Percentiles rank a stretch among this genome's conserved stretches.
Conservation (phyloP, 2,888 invertebrate species). For the Bembecia ichneumoniformis region DNA sequence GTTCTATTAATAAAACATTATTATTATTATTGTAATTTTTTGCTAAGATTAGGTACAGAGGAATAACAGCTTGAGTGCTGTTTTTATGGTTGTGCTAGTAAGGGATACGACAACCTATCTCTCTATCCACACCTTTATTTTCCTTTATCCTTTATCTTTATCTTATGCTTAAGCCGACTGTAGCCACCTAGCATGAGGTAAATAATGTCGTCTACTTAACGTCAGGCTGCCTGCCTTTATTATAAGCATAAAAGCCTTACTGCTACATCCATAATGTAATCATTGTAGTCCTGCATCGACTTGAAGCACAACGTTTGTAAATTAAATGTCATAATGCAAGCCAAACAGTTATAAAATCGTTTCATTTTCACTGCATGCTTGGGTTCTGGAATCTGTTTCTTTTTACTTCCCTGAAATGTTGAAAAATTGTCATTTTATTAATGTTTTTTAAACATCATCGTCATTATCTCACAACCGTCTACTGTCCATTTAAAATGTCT, state of each 20-base stretch:
- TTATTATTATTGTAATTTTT: too few relatives aligned
- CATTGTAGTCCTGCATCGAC: conserved; percentile 83
- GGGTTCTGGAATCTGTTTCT: conserved; percentile 77
- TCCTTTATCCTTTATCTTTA: too few relatives aligned
- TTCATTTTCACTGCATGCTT: conserved; percentile 76
- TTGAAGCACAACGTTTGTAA: conserved; percentile 85
- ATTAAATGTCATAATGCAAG: conserved; percentile 90
- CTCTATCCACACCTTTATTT: too few relatives aligned
- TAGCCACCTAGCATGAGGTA: not conserved
- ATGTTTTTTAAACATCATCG: not conserved
- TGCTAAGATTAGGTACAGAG: too few relatives aligned
- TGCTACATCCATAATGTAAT: conserved; percentile 82
- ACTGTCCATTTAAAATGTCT: too few relatives aligned
- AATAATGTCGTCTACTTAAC: not conserved
- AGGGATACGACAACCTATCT: too few relatives aligned
- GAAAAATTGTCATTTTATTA: not conserved
- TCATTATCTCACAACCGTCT: too few relatives aligned
- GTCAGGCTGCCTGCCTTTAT: too few relatives aligned
- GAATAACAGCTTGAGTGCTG: too few relatives aligned
- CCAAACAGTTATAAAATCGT: conserved; percentile 88
- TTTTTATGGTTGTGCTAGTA: too few relatives aligned
- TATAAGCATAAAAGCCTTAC: conserved; percentile 54
- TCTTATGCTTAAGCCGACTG: too few relatives aligned
- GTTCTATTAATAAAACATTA: too few relatives aligned
- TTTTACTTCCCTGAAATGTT: conserved; percentile 74